phyloP scores from a whole-genome alignment of 2,113 vertebrate species.

The Pedionomus torquatus region DNA sequence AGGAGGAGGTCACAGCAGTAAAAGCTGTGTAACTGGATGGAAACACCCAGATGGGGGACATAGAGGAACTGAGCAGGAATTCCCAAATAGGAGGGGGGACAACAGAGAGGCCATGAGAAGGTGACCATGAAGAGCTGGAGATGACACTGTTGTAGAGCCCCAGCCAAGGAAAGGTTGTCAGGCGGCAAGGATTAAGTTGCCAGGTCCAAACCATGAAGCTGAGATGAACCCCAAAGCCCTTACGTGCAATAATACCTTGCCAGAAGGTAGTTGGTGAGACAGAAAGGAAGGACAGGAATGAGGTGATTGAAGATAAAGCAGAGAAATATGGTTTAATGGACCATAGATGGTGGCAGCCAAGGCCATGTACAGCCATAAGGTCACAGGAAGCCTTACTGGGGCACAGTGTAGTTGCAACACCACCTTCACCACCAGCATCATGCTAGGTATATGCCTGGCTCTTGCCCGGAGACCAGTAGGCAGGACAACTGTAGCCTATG shows the following conservation, averaged over 20 bases:
- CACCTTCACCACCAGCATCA: neutral
- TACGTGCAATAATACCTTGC: neutral
- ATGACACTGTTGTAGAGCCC: neutral
- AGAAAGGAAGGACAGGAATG: neutral
- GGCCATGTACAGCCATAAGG: neutral
- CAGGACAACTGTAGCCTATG: neutral
- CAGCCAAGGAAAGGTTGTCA: neutral
- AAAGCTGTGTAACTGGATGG: neutral
- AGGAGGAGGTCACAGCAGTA: neutral
- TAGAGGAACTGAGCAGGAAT: neutral
- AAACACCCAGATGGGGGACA: fast-evolving
- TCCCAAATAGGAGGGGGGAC: neutral
- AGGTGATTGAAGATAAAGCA: neutral
- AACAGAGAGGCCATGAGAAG: neutral
- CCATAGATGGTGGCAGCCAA: neutral
- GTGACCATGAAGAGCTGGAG: neutral
- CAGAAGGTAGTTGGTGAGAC: neutral
- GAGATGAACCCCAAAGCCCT: neutral
- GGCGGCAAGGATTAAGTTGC: neutral
- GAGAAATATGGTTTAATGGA: neutral
- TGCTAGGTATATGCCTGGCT: neutral
- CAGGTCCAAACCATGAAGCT: neutral
- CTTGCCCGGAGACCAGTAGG: neutral
- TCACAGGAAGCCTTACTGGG: neutral
- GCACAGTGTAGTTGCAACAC: neutral